Percentiles rank a stretch among this genome's conserved stretches.
Conservation (phyloP, 2,888 invertebrate genomes). For the Hymenopus coronatus region DNA sequence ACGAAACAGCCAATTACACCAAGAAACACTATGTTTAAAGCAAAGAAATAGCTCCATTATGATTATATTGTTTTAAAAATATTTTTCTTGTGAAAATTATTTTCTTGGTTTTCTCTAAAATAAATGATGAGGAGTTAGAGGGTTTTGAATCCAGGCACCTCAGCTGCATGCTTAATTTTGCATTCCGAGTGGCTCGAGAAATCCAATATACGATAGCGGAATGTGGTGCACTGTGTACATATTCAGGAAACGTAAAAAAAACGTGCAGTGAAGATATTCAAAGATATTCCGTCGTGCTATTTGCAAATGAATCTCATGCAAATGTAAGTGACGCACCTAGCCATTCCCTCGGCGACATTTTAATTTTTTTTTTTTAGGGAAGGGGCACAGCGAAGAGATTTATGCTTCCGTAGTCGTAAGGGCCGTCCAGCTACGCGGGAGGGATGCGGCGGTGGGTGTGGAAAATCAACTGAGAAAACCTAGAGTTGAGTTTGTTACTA, state of each 20-base stretch:
- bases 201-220: background rate
- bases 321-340: background rate
- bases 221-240: background rate
- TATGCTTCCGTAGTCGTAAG: background rate
- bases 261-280: background rate
- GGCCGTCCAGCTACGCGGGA: background rate
- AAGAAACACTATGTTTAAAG: no score
- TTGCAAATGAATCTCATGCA: background rate
- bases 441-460: background rate
- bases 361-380: background rate
- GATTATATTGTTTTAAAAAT: no score
- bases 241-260: background rate
- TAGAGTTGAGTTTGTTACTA: background rate
- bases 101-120: no score
- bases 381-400: background rate
- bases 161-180: no score
- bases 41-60: no score
- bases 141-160: no score
- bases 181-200: no score
- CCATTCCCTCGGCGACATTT: background rate
- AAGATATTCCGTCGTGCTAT: background rate
- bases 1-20: no score
- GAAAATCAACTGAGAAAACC: background rate
- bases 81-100: no score
- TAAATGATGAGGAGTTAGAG: no score